Evolutionary conservation across 37 sponge, comb jelly and placozoan species (phyloP), one percentile per base, ranked within the genome.

Genomic region (Trichoplax adhaerens): DNA sequence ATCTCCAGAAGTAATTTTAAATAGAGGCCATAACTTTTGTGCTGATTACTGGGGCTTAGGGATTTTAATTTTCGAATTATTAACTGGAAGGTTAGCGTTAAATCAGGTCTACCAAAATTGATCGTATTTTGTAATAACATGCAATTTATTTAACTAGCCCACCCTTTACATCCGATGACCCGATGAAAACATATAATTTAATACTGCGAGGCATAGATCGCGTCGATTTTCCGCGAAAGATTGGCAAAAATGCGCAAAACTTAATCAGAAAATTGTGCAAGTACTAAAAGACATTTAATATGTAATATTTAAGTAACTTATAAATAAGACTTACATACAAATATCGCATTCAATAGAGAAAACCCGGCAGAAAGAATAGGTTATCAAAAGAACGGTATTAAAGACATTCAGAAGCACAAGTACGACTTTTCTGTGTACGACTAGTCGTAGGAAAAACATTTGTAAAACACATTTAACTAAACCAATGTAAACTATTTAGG

Each of bases 141-240:
- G 12, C 29, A 29, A 29, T 29, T 29, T 55, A 1, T 2, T 29
- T 52, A 2, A 49, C 7, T 77, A 89, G 87, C 64, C 94, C 94
- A 69, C 95, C 95, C 1, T 91, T 91, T 71, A 83, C 86, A 64
- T 91, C 89, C 29, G 64, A 86, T 64, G 97, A 95, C 67, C 93
- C 97, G 5, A 91, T 95, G 97, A 72, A 95, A 62, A 95, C 97
- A 3, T 95, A 95, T 83, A 95, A 95, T 82, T 86, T 91, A 65
- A 95, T 95, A 5, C 74, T 95, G 47, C 75, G 80, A 72, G 97
- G 97, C 49, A 91, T 95, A 68, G 97, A 95, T 65, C 86, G 77
- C 54, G 86, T 91, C 54, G 93, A 91, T 59, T 95, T 95, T 68
- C 97, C 97, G 5, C 80, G 83, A 72, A 91, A 80, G 74, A 81